These are phyloP conservation scores for Prunella strophiata DNA, from an alignment of 2,797 vertebrate genomes.

Conservation along the genomic window DNA sequence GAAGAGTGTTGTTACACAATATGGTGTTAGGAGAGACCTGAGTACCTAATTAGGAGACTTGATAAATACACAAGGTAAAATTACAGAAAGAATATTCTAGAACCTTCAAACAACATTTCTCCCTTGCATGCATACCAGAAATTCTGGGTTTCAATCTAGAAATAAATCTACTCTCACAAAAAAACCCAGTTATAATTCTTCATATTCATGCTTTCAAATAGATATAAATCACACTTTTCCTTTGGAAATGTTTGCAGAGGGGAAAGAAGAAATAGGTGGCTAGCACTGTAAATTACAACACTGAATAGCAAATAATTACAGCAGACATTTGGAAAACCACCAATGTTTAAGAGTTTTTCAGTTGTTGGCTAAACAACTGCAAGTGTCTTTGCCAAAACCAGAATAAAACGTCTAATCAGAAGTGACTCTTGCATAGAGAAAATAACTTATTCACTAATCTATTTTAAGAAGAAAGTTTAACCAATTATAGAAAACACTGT, in stretches of 20 bases:
- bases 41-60: not conserved
- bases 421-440: not conserved
- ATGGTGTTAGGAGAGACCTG: not conserved
- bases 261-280: not conserved
- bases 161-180: not conserved
- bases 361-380: conserved; percentile 32
- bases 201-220: not conserved
- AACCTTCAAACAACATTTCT: not conserved
- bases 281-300: not conserved
- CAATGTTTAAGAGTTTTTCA: not conserved
- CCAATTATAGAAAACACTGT: not conserved
- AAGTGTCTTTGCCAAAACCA: conserved; percentile 17
- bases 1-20: not conserved
- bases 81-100: not conserved
- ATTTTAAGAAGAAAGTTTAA: conserved; percentile 2
- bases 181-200: not conserved
- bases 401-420: conserved; percentile 7
- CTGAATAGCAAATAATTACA: not conserved
- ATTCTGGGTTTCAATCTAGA: not conserved
- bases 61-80: not conserved
- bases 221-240: not conserved
- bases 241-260: not conserved
- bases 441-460: not conserved
- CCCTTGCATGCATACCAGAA: not conserved
- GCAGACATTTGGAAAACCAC: not conserved